Percentiles rank a stretch among this genome's conserved stretches.
phyloP scores from a whole-genome alignment of 2,888 invertebrate species.

The Stenchaetothrips biformis region DNA sequence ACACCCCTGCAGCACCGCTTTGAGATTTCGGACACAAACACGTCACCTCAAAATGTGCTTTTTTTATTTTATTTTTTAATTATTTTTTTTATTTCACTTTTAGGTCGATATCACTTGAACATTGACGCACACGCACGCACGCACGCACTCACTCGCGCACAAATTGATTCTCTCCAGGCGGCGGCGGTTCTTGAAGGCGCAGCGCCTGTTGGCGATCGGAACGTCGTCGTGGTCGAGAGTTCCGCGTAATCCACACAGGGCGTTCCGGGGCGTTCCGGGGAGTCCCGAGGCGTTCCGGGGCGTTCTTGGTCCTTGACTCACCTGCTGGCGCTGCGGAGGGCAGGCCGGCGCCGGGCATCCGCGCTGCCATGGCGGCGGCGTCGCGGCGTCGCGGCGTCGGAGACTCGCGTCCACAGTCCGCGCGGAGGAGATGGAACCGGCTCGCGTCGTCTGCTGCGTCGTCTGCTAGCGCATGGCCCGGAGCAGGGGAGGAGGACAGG shows the following conservation, averaged over 20 bases:
- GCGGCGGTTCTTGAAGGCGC: no score
- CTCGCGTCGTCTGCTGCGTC: background rate
- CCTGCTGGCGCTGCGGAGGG: background rate
- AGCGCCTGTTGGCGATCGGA: no score
- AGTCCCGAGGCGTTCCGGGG: background rate
- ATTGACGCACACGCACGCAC: background rate
- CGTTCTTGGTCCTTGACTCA: background rate
- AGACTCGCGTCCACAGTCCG: no score
- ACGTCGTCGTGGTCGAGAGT: background rate
- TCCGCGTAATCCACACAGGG: background rate
- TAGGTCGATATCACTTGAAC: no score
- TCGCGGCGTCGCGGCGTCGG: background rate
- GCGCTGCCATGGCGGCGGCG: background rate
- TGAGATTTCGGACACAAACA: no score
- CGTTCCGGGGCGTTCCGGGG: background rate
- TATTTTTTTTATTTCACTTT: no score
- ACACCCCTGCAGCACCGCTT: no score
- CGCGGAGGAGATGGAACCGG: background rate
- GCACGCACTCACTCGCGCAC: background rate
- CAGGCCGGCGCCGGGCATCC: background rate
- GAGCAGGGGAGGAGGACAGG: background rate
- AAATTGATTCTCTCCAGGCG: background rate
- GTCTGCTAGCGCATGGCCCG: background rate
- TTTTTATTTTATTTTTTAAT: no score
- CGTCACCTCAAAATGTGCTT: no score